Conservation (phyloP, 2,888 invertebrate species). For the Pristionchus entomophagus region DNA sequence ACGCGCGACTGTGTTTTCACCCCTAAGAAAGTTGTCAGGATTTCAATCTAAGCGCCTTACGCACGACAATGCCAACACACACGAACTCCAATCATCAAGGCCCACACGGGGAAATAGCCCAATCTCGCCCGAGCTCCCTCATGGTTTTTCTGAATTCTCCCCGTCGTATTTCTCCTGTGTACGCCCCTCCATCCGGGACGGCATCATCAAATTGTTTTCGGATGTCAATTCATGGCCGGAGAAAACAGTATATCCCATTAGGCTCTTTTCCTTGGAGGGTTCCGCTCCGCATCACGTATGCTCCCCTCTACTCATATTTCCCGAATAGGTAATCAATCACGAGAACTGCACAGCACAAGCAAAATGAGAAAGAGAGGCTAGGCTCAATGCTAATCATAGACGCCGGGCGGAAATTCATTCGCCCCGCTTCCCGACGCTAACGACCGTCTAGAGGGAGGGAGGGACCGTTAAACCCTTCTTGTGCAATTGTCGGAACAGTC, state of each 20-base stretch:
- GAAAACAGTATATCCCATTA: neutral
- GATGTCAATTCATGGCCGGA: neutral
- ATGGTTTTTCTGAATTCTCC: neutral
- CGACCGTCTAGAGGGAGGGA: neutral
- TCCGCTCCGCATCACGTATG: neutral
- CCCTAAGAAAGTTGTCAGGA: neutral
- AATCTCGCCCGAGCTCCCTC: neutral
- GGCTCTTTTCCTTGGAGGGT: neutral
- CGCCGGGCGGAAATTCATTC: neutral
- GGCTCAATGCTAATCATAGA: neutral
- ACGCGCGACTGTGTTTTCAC: no score
- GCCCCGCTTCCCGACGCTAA: neutral
- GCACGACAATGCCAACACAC: neutral
- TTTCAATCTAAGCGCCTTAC: constrained; percentile 42
- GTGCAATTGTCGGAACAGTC: neutral
- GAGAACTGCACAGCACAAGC: neutral
- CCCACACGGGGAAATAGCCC: neutral
- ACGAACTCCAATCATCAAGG: neutral
- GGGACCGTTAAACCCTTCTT: neutral
- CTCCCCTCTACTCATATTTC: neutral
- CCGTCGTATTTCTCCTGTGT: no score
- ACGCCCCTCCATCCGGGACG: neutral
- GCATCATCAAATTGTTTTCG: neutral
- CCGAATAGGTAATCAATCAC: constrained; percentile 9
- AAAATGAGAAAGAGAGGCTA: neutral